Base-by-base conservation (phyloP, 2,113 vertebrate species). In the Catagonus wagneri region DNA sequence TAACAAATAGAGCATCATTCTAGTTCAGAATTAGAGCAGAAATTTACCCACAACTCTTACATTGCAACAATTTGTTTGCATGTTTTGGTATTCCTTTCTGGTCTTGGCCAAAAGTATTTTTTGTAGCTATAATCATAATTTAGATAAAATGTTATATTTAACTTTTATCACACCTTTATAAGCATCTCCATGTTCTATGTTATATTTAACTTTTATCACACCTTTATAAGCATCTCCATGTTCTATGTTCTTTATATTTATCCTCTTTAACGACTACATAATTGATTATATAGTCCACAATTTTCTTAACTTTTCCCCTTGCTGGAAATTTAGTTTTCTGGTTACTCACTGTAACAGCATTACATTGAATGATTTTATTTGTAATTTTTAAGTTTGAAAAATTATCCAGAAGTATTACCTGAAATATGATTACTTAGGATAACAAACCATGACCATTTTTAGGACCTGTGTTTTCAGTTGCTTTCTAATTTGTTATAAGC, bases 21-120 rank as follows among this genome's bases (percentile, higher is more conserved):
- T 71, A 93, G 19, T 90, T 90, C 50, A 96, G 63, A 92, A 81
- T 85, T 95, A 76, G 85, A 94, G 71, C 54, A 89, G 60, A 27
- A 94, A 76, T 90, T 94, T 83, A 86, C 61, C 14, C 12, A 29
- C 11, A 86, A 72, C 27, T 79, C 10, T 79, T 88, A 90, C 32
- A 65, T 75, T 91, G 65, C 19, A 71, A 17, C 6, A 66, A 84
- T 83, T 34, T 75, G 2, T 92, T 90, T 63, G 6, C 10, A 85
- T 17, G 50, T 88, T 92, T 89, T 95, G 50, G 9, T 89, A 6
- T 96, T 94, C 9, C 23, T 29, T 89, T 88, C 23, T 94, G 54
- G 23, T 88, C 20, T 69, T 95, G 27, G 86, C 54, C 44, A 27
- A 22, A 95, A 81, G 7, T 89, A 34, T 50, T 79, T 89, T 93